Percentiles rank a stretch among this genome's conserved stretches.
phyloP scores from a whole-genome alignment of 2,888 invertebrate species.

The Nycteola revayana region DNA sequence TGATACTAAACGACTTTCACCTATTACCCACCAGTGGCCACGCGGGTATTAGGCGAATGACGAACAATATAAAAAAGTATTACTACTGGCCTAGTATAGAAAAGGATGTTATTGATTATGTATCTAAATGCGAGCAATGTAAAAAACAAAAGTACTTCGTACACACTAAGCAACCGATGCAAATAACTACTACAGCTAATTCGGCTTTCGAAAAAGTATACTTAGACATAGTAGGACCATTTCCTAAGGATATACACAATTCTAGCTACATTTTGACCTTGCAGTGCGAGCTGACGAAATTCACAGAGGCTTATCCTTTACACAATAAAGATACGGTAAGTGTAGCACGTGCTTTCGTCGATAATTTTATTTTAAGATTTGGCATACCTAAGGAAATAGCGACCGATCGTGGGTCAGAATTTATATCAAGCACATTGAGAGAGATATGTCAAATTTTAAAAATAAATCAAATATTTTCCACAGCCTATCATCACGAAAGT shows the following conservation, averaged over 20 bases:
- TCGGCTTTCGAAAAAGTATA: slow-evolving; percentile 1
- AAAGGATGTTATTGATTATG: background rate
- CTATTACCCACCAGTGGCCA: slow-evolving; percentile 1
- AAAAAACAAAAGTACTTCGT: background rate
- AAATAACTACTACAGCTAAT: background rate
- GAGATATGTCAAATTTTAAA: too few relatives aligned
- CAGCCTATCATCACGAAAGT: too few relatives aligned
- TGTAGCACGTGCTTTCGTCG: too few relatives aligned
- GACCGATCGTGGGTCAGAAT: too few relatives aligned
- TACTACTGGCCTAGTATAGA: background rate
- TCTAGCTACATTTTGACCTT: background rate
- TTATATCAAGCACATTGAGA: too few relatives aligned
- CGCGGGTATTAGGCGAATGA: background rate
- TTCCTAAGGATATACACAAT: background rate
- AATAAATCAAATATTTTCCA: too few relatives aligned
- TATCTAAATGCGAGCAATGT: slow-evolving; percentile 1
- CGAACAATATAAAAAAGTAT: background rate
- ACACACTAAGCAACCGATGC: background rate
- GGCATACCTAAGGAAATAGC: too few relatives aligned
- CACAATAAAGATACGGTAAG: too few relatives aligned
- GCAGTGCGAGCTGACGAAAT: background rate
- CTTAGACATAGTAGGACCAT: background rate
- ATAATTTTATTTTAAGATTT: too few relatives aligned
- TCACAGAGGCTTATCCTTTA: background rate
- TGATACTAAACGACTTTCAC: slow-evolving; percentile 1